A percentile compares a stretch with the other conserved stretches of the same genome.
phyloP scores from a whole-genome alignment of 2,888 invertebrate genomes.

The Sisyra nigra region DNA sequence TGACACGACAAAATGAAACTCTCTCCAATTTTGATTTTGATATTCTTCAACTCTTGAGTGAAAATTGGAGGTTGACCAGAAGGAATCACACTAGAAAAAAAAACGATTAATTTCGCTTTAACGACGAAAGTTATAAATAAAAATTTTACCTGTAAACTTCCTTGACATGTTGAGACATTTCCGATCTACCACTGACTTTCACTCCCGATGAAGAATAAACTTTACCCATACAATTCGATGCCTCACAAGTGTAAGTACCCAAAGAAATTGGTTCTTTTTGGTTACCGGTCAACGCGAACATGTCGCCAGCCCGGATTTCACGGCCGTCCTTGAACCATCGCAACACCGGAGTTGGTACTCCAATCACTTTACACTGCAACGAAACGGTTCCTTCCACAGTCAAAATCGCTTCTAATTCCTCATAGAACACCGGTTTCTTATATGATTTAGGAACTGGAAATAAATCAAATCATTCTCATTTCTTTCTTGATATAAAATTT shows the following conservation, averaged over 20 bases:
- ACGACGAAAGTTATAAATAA: neutral
- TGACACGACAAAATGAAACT: constrained; percentile 56
- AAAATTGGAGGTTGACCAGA: constrained; percentile 65
- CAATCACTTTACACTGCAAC: constrained; percentile 80
- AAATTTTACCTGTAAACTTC: constrained; percentile 43
- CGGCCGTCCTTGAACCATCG: constrained; percentile 70
- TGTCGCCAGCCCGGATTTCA: constrained; percentile 79
- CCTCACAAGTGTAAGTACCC: constrained; percentile 78
- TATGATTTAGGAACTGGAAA: constrained; percentile 69
- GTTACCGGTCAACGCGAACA: constrained; percentile 73
- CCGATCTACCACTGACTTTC: constrained; percentile 59
- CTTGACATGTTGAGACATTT: constrained; percentile 49
- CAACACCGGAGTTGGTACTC: constrained; percentile 61
- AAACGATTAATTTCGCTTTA: constrained; percentile 1
- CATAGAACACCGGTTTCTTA: constrained; percentile 73
- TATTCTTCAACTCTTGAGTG: constrained; percentile 54
- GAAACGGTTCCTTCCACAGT: constrained; percentile 82
- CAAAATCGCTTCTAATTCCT: constrained; percentile 64
- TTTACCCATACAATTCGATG: constrained; percentile 76
- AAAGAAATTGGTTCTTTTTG: constrained; percentile 72
- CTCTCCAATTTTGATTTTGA: constrained; percentile 64
- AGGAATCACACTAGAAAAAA: constrained; percentile 28
- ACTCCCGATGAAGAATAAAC: constrained; percentile 71
- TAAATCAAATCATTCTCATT: neutral
- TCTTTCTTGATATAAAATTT: neutral